Base-by-base conservation (phyloP, 2,888 invertebrate genomes). In the Lamellibrachia satsuma region DNA sequence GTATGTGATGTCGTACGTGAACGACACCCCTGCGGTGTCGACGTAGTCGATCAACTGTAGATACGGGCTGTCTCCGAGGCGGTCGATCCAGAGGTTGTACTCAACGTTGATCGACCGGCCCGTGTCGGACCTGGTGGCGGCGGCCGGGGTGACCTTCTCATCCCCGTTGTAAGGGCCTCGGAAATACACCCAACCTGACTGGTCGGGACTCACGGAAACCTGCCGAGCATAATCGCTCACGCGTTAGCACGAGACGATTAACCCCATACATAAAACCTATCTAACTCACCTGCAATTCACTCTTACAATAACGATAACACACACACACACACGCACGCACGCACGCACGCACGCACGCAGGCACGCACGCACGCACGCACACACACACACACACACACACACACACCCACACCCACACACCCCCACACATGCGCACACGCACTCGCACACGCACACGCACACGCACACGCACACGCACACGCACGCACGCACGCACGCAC, bases 21-120 rank as follows among this genome's bases (percentile, higher is more conserved):
- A 93, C 7, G 51, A 51, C 11, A 57, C 52, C 27, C 90, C 92
- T 7, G 8, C 15, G 7, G 90, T 90, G n/a, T 55, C 90, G 27
- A 93, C 52, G 60, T 92, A 91, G 92, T 93, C 93, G 55, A 93
- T 52, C 27, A 93, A 27, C 52, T 93, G 93, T 11, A 93, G 52
- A 55, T 92, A 93, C 22, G 91, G 91, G 52, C 90, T 91, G 55
- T 93, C 92, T 27, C 90, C 60, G 9, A 93, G 39, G 27, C 55
- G 91, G 75, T 90, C 60, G 52, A 93, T 91, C 93, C 93, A 93
- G 39, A 92, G 90, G 51, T 93, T 93, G 55, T 92, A 91, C 60
- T 91, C 92, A 22, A 90, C 52, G 39, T 90, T 39, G 57, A 93
- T 52, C 51, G 39, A 7, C 8, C 91, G 92, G 9, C 91, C 91